Evolutionary conservation across 1,140 invertebrate genomes (phyloP).

Genomic region (Drosophila asahinai): DNA sequence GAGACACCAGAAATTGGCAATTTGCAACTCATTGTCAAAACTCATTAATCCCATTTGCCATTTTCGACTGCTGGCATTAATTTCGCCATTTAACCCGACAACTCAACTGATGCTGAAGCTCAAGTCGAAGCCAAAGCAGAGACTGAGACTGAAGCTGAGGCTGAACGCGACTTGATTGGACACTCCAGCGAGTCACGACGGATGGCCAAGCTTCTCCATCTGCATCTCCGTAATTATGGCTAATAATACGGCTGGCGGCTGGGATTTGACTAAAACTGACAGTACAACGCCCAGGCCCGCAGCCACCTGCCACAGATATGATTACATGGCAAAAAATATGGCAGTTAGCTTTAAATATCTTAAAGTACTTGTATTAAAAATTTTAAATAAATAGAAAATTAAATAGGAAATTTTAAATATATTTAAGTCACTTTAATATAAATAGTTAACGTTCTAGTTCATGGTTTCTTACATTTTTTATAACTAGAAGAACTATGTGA

Average conservation of each 20-base stretch:
- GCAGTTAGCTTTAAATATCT: neutral
- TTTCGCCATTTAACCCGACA: constrained; percentile 52
- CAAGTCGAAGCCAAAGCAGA: too few relatives aligned
- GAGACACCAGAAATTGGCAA: constrained; percentile 51
- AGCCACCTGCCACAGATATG: constrained; percentile 37
- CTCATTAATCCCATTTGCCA: constrained; percentile 74
- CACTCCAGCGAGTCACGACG: constrained; percentile 61
- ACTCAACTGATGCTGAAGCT: constrained; percentile 13
- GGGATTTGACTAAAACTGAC: constrained; percentile 81
- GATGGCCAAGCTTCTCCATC: constrained; percentile 65
- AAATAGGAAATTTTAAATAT: too few relatives aligned
- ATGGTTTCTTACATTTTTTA: too few relatives aligned
- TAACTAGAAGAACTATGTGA: too few relatives aligned
- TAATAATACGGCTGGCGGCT: constrained; percentile 80
- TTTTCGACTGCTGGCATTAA: constrained; percentile 55
- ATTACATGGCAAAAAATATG: constrained; percentile 12
- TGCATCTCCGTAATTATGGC: constrained; percentile 78
- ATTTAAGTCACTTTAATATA: too few relatives aligned
- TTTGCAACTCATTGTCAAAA: constrained; percentile 74
- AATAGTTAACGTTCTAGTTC: too few relatives aligned
- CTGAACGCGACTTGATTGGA: constrained; percentile 65
- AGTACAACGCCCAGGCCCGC: constrained; percentile 63
- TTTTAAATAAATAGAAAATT: too few relatives aligned
- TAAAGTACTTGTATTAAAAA: neutral
- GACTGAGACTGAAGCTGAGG: constrained; percentile 5